These are phyloP conservation scores for Rhyacophila evoluta DNA, from an alignment of 2,888 invertebrate species.

Conservation along the genomic window DNA sequence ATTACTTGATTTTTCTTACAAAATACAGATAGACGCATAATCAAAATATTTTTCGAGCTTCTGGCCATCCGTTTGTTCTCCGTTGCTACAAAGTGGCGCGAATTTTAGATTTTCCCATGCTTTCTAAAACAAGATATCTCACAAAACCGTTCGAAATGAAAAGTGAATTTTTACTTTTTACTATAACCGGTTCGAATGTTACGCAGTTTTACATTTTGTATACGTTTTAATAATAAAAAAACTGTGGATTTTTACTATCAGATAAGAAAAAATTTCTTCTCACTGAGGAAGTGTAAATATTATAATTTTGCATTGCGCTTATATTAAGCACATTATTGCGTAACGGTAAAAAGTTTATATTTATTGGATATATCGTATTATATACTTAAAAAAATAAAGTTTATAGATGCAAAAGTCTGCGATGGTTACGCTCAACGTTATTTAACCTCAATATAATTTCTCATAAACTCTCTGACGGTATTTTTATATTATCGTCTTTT, in stretches of 20 bases:
- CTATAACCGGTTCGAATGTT: background rate
- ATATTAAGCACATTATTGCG: no score
- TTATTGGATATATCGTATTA: no score
- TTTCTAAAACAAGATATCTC: conserved; percentile 22
- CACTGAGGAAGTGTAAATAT: no score
- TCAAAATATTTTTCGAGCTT: background rate
- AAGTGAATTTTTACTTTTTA: conserved; percentile 3
- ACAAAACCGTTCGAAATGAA: conserved; percentile 5
- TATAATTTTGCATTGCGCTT: no score
- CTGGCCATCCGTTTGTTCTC: background rate
- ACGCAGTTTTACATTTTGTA: background rate
- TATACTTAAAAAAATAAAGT: no score
- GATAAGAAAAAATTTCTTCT: no score
- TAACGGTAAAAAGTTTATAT: no score
- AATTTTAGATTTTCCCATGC: conserved; percentile 37
- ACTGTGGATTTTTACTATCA: background rate
- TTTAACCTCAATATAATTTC: no score
- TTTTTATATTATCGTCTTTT: no score
- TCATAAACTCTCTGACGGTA: no score
- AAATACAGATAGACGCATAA: conserved; percentile 30
- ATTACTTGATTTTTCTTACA: background rate
- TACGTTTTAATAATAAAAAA: background rate
- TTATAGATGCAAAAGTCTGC: no score
- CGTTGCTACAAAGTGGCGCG: conserved; percentile 31
- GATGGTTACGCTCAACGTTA: no score